Base-by-base conservation (phyloP, 2,797 vertebrate species). In the Labroides dimidiatus region DNA sequence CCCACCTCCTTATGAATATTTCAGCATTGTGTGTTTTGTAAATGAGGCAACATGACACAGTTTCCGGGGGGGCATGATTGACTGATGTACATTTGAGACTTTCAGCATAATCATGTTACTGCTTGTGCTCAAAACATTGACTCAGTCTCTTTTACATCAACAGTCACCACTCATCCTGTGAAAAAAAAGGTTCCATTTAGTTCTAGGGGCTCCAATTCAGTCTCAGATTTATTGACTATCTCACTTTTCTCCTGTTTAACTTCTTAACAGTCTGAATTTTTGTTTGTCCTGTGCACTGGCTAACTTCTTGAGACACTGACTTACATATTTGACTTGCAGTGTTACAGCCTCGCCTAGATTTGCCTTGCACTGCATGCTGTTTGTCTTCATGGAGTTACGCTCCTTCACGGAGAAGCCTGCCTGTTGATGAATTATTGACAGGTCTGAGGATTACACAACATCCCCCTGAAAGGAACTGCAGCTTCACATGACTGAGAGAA, bases 351-450 rank as follows among this genome's bases (percentile, higher is more conserved):
- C 33, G 12, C n/a, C 11, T 4, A 19, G 43, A 7, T 2, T 10
- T 23, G 17, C 27, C 37, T 10, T 30, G 10, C 48, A 15, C 27
- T 7, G 17, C 17, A 39, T 36, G 33, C 48, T 59, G 0, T 33
- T 30, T 8, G 17, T 52, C 11, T 39, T 59, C 15, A 48, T 1
- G 0, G 48, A 19, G 33, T 36, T 2, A 7, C 3, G 0, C 19
- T 43, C 49, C 50, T 52, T 69, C 50, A 69, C 44, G 17, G 23
- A 61, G 43, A 80, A 67, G 52, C 75, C 20, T 51, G 14, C 44
- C 6, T 10, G 48, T 1, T 73, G 45, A 70, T 80, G 27, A 81
- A 87, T 77, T 84, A 84, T 84, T 83, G 75, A 91, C 55, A 66
- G 72, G 45, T 52, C 15, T 50, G 33, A 56, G 44, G 36, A 52